These are phyloP conservation scores for Clinocottus analis DNA, from an alignment of 2,113 vertebrate species.

Conservation along the genomic window DNA sequence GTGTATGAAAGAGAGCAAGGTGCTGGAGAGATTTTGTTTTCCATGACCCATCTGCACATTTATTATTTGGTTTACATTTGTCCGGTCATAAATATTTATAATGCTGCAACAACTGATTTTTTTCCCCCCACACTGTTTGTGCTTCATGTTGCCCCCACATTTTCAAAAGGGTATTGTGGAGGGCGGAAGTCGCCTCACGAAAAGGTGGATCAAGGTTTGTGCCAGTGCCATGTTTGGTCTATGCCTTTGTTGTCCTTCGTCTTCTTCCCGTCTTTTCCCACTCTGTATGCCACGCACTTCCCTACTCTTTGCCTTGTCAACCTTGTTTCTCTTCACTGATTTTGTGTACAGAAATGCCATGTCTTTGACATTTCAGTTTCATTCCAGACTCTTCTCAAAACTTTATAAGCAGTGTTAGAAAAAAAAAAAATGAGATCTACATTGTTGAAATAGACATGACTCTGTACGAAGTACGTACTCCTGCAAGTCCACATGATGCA, in stretches of 20 bases:
- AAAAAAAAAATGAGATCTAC: neutral
- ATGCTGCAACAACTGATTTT: conserved; percentile 43
- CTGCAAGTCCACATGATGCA: neutral
- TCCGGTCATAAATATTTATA: conserved; percentile 27
- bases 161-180: conserved; percentile 88
- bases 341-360: conserved; percentile 57
- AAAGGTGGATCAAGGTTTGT: conserved; percentile 97
- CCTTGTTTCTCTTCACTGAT: conserved; percentile 64
- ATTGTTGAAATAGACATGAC: neutral
- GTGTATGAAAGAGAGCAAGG: neutral
- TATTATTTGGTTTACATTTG: conserved; percentile 30
- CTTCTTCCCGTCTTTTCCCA: neutral
- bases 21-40: conserved; percentile 19
- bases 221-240: conserved; percentile 43
- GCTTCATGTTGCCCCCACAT: conserved; percentile 67
- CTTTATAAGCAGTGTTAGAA: conserved; percentile 8
- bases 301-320: conserved; percentile 63
- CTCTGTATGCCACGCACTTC: conserved; percentile 50
- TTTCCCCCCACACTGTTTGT: conserved; percentile 37
- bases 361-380: conserved; percentile 62
- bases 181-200: conserved; percentile 85
- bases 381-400: conserved; percentile 45
- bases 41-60: conserved; percentile 18
- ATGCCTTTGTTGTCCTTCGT: conserved; percentile 41
- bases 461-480: neutral